Conservation (phyloP, 2,797 vertebrate species). For the Cyclopterus lumpus region DNA sequence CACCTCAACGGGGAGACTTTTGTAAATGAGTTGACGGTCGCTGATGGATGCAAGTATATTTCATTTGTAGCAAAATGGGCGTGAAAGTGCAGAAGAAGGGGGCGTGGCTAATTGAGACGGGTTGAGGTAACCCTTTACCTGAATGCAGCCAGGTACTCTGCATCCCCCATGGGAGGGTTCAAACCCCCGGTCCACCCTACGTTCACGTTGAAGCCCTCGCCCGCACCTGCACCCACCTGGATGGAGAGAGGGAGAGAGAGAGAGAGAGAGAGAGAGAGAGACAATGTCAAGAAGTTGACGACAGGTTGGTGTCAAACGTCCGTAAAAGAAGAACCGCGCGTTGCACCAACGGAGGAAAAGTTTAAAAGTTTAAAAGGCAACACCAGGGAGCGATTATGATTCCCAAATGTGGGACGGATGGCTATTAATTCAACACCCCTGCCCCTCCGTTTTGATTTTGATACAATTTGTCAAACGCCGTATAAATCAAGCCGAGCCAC, state of each 20-base stretch:
- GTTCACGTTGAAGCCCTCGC: conserved; percentile 92
- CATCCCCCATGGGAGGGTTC: conserved; percentile 91
- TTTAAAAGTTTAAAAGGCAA: conserved; percentile 57
- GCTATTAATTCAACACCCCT: conserved; percentile 75
- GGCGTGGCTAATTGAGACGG: background rate
- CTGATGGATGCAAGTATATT: background rate
- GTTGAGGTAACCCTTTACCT: conserved; percentile 79
- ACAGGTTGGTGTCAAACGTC: conserved; percentile 63
- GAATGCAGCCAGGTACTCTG: conserved; percentile 95
- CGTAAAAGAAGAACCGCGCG: conserved; percentile 50
- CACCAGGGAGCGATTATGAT: conserved; percentile 77
- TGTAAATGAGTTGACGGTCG: background rate
- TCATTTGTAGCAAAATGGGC: background rate
- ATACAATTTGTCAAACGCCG: conserved; percentile 73
- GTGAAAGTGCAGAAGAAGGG: background rate
- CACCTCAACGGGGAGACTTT: background rate
- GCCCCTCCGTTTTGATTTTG: conserved; percentile 71
- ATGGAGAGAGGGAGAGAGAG: conserved; percentile 19
- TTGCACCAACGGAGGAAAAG: conserved; percentile 55
- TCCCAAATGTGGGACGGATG: conserved; percentile 76
- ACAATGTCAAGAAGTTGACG: conserved; percentile 43
- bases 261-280: conserved; percentile 16
- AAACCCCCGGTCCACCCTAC: conserved; percentile 91
- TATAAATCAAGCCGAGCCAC: conserved; percentile 72
- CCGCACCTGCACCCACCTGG: conserved; percentile 83